Conservation (phyloP, 2,888 invertebrate genomes). For the Pocota personata region DNA sequence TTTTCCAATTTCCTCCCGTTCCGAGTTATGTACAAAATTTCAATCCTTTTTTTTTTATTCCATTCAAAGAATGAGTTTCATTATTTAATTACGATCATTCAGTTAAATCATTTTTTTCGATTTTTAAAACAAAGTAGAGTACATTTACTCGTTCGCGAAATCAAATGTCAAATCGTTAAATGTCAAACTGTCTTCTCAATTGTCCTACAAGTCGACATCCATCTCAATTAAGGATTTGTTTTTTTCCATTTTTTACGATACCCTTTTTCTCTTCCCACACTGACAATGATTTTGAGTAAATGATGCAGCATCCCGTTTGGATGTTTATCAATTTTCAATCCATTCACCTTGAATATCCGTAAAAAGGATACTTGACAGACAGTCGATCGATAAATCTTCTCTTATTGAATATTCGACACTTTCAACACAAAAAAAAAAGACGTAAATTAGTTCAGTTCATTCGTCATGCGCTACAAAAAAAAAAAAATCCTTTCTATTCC, state of each 20-base stretch:
- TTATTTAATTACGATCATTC: slow-evolving; percentile 18
- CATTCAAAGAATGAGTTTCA: slow-evolving; percentile 11
- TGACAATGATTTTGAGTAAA: slow-evolving; percentile 6
- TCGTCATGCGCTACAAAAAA: neutral
- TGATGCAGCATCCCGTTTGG: neutral
- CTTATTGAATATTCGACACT: slow-evolving; percentile 24
- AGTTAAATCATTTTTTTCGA: neutral
- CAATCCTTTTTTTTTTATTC: slow-evolving; percentile 42
- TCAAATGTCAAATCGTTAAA: slow-evolving; percentile 11
- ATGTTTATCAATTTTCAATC: slow-evolving; percentile 11
- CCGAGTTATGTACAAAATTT: neutral
- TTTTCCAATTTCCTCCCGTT: neutral
- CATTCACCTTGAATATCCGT: neutral
- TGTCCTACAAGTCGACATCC: slow-evolving; percentile 8
- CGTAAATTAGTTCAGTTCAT: slow-evolving; percentile 2
- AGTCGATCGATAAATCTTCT: slow-evolving; percentile 19
- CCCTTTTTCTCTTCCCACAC: neutral
- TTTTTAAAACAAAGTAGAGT: neutral
- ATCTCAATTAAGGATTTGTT: slow-evolving; percentile 36
- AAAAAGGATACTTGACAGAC: neutral
- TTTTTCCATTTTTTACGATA: neutral
- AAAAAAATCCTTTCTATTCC: too few relatives aligned
- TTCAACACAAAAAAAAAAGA: neutral
- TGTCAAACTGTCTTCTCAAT: neutral
- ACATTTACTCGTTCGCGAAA: neutral